Evolutionary conservation across 2,888 invertebrate genomes (phyloP).

Genomic region (Agriopis marginaria): DNA sequence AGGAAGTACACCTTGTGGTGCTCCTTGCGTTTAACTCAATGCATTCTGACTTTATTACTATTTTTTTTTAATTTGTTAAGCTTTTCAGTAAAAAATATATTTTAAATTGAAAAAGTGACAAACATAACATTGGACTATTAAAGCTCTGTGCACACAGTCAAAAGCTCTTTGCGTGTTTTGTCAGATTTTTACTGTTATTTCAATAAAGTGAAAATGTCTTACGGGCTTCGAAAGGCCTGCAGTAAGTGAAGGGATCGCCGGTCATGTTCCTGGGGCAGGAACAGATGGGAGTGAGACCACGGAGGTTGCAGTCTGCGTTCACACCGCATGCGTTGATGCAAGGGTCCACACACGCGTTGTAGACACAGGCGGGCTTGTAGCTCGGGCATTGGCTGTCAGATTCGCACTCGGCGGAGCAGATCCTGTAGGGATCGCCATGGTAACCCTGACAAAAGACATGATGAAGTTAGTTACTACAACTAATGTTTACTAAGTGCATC

Average conservation of each 20-base stretch:
- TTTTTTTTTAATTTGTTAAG: background rate
- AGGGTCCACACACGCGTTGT: slow-evolving; percentile 93
- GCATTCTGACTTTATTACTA: too few species aligned
- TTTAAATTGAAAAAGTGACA: too few species aligned
- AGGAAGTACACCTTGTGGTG: background rate
- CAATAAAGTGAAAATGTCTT: slow-evolving; percentile 53
- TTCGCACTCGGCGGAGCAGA: slow-evolving; percentile 93
- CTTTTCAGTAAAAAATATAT: background rate
- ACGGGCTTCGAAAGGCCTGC: slow-evolving; percentile 93
- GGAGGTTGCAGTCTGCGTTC: slow-evolving; percentile 92
- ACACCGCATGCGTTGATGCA: slow-evolving; percentile 93
- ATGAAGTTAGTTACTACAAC: slow-evolving; percentile 7
- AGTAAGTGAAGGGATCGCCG: slow-evolving; percentile 93
- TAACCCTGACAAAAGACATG: slow-evolving; percentile 86
- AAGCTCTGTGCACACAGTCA: background rate
- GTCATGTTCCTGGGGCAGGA: slow-evolving; percentile 95
- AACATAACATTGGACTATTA: too few species aligned
- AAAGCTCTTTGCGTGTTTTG: background rate
- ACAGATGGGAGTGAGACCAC: slow-evolving; percentile 93
- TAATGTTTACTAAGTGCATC: too few species aligned
- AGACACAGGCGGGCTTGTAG: slow-evolving; percentile 92
- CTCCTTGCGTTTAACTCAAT: background rate
- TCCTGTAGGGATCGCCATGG: slow-evolving; percentile 91
- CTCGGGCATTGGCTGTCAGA: slow-evolving; percentile 92
- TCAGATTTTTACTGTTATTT: background rate